Conservation (phyloP, 2,888 invertebrate species). For the Tortricodes alternella region DNA sequence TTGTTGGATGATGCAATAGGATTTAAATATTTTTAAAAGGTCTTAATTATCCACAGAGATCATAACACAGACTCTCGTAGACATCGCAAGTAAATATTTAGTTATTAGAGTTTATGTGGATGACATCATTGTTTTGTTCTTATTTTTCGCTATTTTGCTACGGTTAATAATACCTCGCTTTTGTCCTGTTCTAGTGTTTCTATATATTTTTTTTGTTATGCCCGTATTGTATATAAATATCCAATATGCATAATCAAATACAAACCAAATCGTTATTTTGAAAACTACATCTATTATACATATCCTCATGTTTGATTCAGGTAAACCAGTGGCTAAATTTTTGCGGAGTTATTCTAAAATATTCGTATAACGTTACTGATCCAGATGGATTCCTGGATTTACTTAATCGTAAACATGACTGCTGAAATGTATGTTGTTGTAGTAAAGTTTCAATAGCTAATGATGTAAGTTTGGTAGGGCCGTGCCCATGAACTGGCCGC, state of each 20-base stretch:
- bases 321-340: conserved; percentile 3
- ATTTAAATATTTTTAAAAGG: too few relatives aligned
- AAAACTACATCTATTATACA: conserved; percentile 18
- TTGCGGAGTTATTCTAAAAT: conserved; percentile 13
- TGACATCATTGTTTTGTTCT: conserved; percentile 1
- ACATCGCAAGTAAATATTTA: neutral
- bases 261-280: conserved; percentile 23
- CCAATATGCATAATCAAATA: conserved; percentile 18
- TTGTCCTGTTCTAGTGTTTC: neutral
- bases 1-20: conserved; percentile 14
- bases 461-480: conserved; percentile 18
- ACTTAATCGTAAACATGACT: neutral
- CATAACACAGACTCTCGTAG: neutral
- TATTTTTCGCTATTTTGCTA: neutral
- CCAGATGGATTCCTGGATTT: conserved; percentile 3
- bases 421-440: neutral
- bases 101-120: conserved; percentile 1
- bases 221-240: conserved; percentile 1
- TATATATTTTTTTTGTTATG: neutral
- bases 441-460: conserved; percentile 7
- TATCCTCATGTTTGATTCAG: conserved; percentile 25
- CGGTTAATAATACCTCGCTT: neutral
- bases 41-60: too few relatives aligned
- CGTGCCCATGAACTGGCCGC: conserved; percentile 58
- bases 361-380: neutral